Percentiles rank a stretch among this genome's conserved stretches.
Conservation (phyloP, 2,797 vertebrate species). For the Tarsius wallacei region DNA sequence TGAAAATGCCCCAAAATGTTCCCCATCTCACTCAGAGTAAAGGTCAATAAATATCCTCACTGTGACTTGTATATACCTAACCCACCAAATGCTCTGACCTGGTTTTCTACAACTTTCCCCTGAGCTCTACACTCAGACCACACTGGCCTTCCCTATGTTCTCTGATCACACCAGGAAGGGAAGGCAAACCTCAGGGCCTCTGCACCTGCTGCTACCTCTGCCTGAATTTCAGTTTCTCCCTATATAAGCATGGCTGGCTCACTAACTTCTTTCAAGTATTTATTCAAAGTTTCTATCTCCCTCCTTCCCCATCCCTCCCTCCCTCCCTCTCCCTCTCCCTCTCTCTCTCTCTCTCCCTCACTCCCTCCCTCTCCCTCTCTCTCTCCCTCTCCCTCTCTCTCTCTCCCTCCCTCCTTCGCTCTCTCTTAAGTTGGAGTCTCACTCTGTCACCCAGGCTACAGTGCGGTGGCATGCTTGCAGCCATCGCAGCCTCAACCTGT, state of each 20-base stretch:
- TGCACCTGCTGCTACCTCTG: not conserved
- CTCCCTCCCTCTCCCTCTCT: no score
- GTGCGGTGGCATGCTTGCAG: no score
- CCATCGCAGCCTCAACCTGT: no score
- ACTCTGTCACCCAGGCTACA: no score
- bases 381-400: no score
- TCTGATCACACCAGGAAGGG: not conserved
- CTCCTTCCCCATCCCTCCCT: no score
- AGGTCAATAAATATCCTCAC: not conserved
- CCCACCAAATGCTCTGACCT: not conserved
- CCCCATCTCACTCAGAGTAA: not conserved
- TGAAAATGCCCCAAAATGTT: not conserved
- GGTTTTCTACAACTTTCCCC: not conserved
- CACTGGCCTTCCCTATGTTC: not conserved
- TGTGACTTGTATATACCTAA: not conserved
- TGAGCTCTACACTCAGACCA: not conserved
- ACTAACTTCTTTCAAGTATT: conserved; percentile 31
- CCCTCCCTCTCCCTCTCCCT: no score
- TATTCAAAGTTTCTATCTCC: conserved; percentile 42
- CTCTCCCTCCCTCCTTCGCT: no score
- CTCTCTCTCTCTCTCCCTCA: no score
- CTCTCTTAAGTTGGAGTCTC: no score
- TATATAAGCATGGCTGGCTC: not conserved
- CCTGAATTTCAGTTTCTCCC: not conserved
- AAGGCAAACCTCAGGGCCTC: not conserved